phyloP scores from a whole-genome alignment of 2,797 vertebrate species.

The Apogon hyalosoma region DNA sequence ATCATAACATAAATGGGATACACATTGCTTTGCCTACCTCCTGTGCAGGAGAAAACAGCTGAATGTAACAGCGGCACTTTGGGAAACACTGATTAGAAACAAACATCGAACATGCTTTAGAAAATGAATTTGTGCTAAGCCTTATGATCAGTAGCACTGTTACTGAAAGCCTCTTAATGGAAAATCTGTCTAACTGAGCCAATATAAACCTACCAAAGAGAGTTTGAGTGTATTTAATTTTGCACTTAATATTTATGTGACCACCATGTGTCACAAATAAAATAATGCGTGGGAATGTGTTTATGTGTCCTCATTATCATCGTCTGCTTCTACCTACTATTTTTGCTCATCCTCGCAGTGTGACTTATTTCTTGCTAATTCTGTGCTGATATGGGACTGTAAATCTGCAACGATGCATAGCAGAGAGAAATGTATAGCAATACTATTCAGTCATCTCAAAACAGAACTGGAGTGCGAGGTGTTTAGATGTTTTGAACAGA shows the following conservation, averaged over 20 bases:
- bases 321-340: slow-evolving; percentile 12
- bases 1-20: slow-evolving; percentile 8
- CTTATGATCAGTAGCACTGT: neutral
- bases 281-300: neutral
- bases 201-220: neutral
- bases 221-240: slow-evolving; percentile 7
- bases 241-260: slow-evolving; percentile 7
- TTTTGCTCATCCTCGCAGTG: slow-evolving; percentile 19
- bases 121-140: slow-evolving; percentile 30
- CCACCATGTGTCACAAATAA: slow-evolving; percentile 6
- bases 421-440: neutral
- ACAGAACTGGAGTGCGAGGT: slow-evolving; percentile 19
- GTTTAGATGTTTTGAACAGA: slow-evolving; percentile 38
- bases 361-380: slow-evolving; percentile 23
- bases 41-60: neutral
- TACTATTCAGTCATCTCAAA: slow-evolving; percentile 28
- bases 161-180: slow-evolving; percentile 14
- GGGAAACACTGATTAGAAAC: slow-evolving; percentile 11
- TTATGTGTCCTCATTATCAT: neutral
- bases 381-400: slow-evolving; percentile 13
- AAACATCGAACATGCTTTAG: slow-evolving; percentile 16
- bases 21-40: neutral
- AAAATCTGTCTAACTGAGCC: slow-evolving; percentile 2
- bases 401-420: slow-evolving; percentile 13
- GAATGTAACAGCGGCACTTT: slow-evolving; percentile 6